A percentile compares a stretch with the other conserved stretches of the same genome.
phyloP scores from a whole-genome alignment of 2,888 invertebrate species.

The Boloria euphrosyne region DNA sequence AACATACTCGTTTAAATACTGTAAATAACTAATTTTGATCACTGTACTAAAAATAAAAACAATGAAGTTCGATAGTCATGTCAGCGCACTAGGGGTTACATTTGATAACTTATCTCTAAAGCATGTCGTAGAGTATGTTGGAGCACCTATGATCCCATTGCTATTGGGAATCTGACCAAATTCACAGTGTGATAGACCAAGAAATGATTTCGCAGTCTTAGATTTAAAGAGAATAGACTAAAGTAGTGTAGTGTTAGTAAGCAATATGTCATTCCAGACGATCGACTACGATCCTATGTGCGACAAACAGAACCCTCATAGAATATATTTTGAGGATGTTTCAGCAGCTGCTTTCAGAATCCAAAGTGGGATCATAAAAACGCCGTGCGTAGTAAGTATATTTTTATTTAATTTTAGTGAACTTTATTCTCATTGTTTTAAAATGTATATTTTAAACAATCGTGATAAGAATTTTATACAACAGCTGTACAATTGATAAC shows the following conservation, averaged over 20 bases:
- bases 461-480: not conserved
- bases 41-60: constrained; percentile 3
- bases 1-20: not conserved
- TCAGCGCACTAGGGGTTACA: constrained; percentile 2
- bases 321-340: constrained; percentile 91
- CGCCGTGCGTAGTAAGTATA: constrained; percentile 91
- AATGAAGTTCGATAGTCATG: constrained; percentile 10
- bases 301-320: constrained; percentile 86
- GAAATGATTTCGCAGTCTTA: constrained; percentile 15
- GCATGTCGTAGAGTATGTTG: constrained; percentile 14
- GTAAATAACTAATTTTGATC: not conserved
- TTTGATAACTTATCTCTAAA: constrained; percentile 19
- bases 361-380: constrained; percentile 90
- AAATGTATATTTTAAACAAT: constrained; percentile 9
- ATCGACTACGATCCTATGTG: constrained; percentile 82
- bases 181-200: not conserved
- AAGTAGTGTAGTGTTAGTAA: constrained; percentile 8
- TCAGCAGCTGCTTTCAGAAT: constrained; percentile 95
- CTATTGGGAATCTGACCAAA: not conserved
- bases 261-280: constrained; percentile 71
- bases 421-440: not conserved
- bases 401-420: not conserved
- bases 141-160: constrained; percentile 9
- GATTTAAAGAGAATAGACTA: not conserved
- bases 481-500: not conserved